Evolutionary conservation across 2,888 invertebrate species (phyloP).

Genomic region (Camptogramma bilineatum): DNA sequence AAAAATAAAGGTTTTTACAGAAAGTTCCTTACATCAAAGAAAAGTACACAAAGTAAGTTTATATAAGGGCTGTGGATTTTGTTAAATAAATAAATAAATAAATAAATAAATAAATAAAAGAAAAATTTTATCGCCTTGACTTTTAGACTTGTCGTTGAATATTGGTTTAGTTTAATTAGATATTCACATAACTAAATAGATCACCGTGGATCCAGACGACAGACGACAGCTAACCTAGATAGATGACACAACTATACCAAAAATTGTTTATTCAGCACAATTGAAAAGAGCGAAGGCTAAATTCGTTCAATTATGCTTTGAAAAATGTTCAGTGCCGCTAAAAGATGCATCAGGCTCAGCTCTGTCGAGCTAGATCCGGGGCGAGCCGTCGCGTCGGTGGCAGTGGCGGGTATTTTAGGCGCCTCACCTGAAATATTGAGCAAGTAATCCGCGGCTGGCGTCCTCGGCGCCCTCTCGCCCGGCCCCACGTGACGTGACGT

Average conservation of each 20-base stretch:
- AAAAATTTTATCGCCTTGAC: too few species aligned
- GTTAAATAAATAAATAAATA: too few species aligned
- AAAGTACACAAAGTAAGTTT: too few species aligned
- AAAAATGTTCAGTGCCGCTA: constrained; percentile 5
- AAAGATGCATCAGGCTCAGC: constrained; percentile 25
- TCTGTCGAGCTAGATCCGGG: constrained; percentile 1
- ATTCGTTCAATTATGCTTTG: constrained; percentile 9
- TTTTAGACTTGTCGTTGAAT: not conserved
- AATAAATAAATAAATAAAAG: too few species aligned
- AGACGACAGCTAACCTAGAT: not conserved
- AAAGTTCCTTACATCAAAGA: too few species aligned
- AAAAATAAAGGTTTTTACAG: too few species aligned
- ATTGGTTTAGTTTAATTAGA: not conserved
- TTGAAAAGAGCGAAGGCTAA: constrained; percentile 19
- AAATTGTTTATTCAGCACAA: not conserved
- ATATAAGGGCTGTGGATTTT: too few species aligned
- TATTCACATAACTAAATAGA: not conserved
- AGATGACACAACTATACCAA: not conserved
- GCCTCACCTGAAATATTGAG: constrained; percentile 23
- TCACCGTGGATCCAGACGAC: not conserved
- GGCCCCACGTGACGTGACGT: not conserved
- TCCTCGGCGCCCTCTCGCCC: constrained; percentile 4
- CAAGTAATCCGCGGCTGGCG: constrained; percentile 21
- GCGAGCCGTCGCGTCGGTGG: not conserved
- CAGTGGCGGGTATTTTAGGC: constrained; percentile 14